Evolutionary conservation across 2,888 invertebrate species (phyloP).

Genomic region (Parnassius glacialis): DNA sequence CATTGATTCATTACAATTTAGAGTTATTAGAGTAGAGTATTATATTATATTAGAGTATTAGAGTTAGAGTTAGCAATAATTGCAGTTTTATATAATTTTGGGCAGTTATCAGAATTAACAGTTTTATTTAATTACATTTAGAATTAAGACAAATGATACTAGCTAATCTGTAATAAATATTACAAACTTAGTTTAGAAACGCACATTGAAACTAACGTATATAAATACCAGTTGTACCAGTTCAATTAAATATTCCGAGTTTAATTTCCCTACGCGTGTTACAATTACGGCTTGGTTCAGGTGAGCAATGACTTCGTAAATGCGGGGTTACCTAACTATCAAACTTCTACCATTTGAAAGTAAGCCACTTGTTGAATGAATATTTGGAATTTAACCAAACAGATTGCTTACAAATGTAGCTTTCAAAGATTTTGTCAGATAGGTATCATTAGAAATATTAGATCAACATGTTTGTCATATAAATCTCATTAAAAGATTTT

Average conservation of each 20-base stretch:
- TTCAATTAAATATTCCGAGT: neutral
- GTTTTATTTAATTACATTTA: neutral
- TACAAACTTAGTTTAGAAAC: conserved; percentile 7
- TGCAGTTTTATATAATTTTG: too few relatives aligned
- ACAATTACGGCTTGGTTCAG: conserved; percentile 19
- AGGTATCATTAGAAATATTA: too few relatives aligned
- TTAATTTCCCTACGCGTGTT: conserved; percentile 14
- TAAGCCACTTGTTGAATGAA: conserved; percentile 5
- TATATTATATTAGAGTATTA: too few relatives aligned
- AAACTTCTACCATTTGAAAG: conserved; percentile 12
- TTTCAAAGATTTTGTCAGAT: too few relatives aligned
- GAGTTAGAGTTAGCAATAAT: too few relatives aligned
- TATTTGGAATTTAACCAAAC: neutral
- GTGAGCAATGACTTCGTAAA: conserved; percentile 14
- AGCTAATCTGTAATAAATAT: conserved; percentile 1
- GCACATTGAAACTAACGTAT: neutral
- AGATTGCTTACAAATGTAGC: neutral
- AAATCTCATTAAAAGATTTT: too few relatives aligned
- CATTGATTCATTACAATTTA: too few relatives aligned
- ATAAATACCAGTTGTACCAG: neutral
- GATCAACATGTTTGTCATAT: too few relatives aligned
- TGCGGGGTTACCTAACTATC: conserved; percentile 4
- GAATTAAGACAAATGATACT: conserved; percentile 5
- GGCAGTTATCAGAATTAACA: too few relatives aligned
- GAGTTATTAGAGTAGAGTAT: too few relatives aligned